Evolutionary conservation across 2,113 vertebrate genomes (phyloP), one percentile per base, ranked within the genome.

Genomic region (Prionailurus viverrinus): DNA sequence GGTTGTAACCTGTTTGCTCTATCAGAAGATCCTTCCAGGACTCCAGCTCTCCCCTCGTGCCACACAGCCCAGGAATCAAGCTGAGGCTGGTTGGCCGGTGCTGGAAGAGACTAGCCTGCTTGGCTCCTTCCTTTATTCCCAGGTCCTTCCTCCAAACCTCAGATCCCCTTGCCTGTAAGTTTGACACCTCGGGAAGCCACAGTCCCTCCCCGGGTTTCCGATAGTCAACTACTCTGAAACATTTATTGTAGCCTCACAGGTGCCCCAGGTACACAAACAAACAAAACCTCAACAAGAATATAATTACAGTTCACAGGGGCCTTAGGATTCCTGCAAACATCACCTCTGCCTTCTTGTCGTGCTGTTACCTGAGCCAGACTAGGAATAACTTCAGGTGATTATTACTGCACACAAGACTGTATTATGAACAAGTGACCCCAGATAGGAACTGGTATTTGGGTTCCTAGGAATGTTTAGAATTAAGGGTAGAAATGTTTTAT

Each of bases 311-410:
- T 65, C 45, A 18, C 14, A 51, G 41, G 25, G 68, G 27, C 81
- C 73, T 82, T 3, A 23, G 36, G 1, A 25, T 4, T 39, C 23
- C 41, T 39, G 5, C 11, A 58, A 1, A 41, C 5, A 5, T 58
- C 51, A 45, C 82, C 91, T 90, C 90, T 84, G 89, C 86, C 85
- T 94, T 96, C 27, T 51, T n/a, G 51, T 66, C 5, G 33, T 79
- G 63, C 90, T 88, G n/a, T 86, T 53, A 86, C 25, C 23, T 33
- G 63, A 95, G 71, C 82, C 84, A 48, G 84, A 36, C 65, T 61
- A 19, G 66, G 29, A 85, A 36, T 31, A 15, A 68, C 16, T 33
- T 41, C 45, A 68, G 53, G n/a, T 53, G 63, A 66, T 31, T 29
- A 29, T 41, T 61, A 78, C 2, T 51, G 23, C 23, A 66, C 27